Base-by-base conservation (phyloP, 1,140 invertebrate species). In the Tetraneura akinire region DNA sequence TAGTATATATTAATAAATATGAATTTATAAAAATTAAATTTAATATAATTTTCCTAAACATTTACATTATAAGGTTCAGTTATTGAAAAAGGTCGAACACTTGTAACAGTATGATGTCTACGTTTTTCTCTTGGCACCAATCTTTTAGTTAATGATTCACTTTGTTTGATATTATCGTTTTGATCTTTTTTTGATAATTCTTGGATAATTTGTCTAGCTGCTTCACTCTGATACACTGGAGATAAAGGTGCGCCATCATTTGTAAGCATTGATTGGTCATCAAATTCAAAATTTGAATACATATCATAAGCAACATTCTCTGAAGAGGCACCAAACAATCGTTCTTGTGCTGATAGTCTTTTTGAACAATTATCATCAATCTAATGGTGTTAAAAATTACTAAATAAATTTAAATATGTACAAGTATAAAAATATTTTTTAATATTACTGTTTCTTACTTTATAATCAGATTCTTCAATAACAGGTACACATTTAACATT, bases 91-190 rank as follows among this genome's bases (percentile, higher is more conserved):
- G 81, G 81, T 6, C 68, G 45, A 83, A 89, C 86, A 85, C 89
- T 90, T 13, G 94, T 94, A 9, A 96, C 94, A 0, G 95, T 97
- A 84, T 95, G 91, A 86, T 95, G 94, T 73, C 95, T 88, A 60
- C 94, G 87, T 85, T 94, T 94, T 83, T 94, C 92, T 81, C 90
- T 91, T 0, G 93, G 93, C 8, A 94, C 89, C 32, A 90, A 88
- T 57, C 92, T 86, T 81, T 83, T 86, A 76, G 81, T 82, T 13
- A 62, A 49, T 42, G 86, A 86, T 29, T 80, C 81, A 49, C 70
- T 82, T 68, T 80, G 82, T 60, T 82, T 83, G 32, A 82, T 71
- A 68, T 66, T 73, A 71, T 45, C 82, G 55, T 81, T 80, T 80
- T 80, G 82, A 82, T 80, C 83, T 82, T 66, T 82, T 74, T 66